phyloP scores from a whole-genome alignment of 2,888 invertebrate species.

The Leucoma salicis region DNA sequence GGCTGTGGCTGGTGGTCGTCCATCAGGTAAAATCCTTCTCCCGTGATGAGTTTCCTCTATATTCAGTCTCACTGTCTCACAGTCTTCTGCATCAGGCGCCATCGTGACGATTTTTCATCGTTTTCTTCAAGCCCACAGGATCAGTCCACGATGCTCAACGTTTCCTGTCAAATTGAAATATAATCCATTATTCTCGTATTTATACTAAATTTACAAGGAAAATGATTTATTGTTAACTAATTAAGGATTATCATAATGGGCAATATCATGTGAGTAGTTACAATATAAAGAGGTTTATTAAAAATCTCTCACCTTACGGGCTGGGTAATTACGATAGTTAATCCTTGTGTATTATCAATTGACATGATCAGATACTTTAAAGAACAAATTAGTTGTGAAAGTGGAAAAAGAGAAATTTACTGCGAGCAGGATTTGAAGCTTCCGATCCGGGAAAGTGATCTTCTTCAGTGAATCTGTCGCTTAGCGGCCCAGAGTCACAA shows the following conservation, averaged over 20 bases:
- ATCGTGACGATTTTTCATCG: conserved; percentile 31
- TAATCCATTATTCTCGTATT: conserved; percentile 17
- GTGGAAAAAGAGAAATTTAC: no score
- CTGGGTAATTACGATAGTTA: no score
- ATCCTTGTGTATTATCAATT: no score
- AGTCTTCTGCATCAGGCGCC: conserved; percentile 58
- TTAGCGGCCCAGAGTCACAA: no score
- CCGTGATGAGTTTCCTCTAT: conserved; percentile 45
- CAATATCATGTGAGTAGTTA: no score
- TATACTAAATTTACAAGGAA: conserved; percentile 31
- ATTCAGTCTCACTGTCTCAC: conserved; percentile 50
- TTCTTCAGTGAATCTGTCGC: no score
- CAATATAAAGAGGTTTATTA: no score
- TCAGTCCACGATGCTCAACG: conserved; percentile 8
- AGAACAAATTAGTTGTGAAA: no score
- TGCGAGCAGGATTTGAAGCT: no score
- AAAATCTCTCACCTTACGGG: no score
- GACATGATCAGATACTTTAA: no score
- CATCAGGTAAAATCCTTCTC: conserved; percentile 49
- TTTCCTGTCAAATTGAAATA: conserved; percentile 21
- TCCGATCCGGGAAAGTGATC: no score
- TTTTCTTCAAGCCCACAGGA: conserved; percentile 18
- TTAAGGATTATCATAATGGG: conserved; percentile 23
- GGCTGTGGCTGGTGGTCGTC: conserved; percentile 47
- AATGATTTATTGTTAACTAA: conserved; percentile 23